These are phyloP conservation scores for Gobiocypris rarus DNA, from an alignment of 2,113 vertebrate genomes.

Conservation along the genomic window DNA sequence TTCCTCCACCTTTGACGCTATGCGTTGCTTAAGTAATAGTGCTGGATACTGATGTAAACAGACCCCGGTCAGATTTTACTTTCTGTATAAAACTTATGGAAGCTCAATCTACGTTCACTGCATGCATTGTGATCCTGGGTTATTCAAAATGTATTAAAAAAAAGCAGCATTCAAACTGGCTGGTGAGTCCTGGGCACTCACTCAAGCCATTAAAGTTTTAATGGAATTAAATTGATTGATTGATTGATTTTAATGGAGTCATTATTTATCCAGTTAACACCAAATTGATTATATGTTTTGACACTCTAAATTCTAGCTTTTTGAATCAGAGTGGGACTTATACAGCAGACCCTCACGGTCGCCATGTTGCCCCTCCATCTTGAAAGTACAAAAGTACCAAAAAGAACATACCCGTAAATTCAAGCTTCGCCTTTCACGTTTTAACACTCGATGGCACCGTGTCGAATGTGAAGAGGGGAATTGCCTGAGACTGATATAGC, in stretches of 20 bases:
- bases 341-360: too few species aligned
- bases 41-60: not conserved
- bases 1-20: not conserved
- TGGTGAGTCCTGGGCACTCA: not conserved
- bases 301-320: not conserved
- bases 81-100: not conserved
- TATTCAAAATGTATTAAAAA: not conserved
- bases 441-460: too few species aligned
- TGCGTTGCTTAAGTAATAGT: not conserved
- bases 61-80: not conserved
- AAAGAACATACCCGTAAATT: too few species aligned
- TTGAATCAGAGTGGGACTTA: not conserved
- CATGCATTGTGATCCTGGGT: not conserved
- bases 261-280: not conserved
- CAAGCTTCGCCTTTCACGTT: too few species aligned
- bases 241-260: not conserved
- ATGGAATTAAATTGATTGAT: not conserved
- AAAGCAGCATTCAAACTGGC: not conserved
- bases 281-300: not conserved
- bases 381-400: too few species aligned
- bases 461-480: too few species aligned
- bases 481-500: too few species aligned
- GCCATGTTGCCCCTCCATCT: too few species aligned
- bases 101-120: not conserved
- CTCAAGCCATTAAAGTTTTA: not conserved